phyloP scores from a whole-genome alignment of 2,797 vertebrate species.

The Semaprochilodus insignis region DNA sequence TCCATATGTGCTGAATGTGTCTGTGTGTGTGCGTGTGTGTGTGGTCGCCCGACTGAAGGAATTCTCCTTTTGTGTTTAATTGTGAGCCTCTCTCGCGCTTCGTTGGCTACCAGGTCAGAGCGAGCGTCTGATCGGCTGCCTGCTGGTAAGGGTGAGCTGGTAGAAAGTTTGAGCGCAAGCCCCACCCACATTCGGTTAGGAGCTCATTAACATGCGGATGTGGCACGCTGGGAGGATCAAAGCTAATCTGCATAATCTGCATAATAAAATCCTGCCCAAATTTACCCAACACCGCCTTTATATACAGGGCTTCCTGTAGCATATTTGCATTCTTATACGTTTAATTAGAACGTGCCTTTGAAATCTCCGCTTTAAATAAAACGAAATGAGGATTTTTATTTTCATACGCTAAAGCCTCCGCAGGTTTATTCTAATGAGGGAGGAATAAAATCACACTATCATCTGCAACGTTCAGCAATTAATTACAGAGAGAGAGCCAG shows the following conservation, averaged over 20 bases:
- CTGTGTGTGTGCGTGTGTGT: constrained; percentile 34
- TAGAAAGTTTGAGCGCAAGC: background rate
- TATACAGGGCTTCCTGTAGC: background rate
- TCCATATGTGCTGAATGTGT: constrained; percentile 34
- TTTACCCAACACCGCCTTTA: constrained; percentile 16
- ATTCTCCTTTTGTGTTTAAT: constrained; percentile 18
- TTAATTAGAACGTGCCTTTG: too few species aligned
- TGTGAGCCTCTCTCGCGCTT: background rate
- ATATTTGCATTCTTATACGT: too few species aligned
- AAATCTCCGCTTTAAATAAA: too few species aligned
- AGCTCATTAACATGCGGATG: constrained; percentile 41
- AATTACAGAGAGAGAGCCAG: background rate
- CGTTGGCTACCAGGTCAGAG: background rate
- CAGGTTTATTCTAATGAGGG: background rate
- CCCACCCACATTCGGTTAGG: constrained; percentile 50
- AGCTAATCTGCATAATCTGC: constrained; percentile 43
- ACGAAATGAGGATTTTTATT: too few species aligned
- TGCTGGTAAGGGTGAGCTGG: background rate
- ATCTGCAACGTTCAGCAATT: background rate
- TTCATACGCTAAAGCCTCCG: background rate
- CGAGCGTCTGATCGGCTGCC: constrained; percentile 5
- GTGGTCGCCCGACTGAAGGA: constrained; percentile 15
- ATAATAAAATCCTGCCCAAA: constrained; percentile 41
- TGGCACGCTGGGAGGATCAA: constrained; percentile 32
- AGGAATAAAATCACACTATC: background rate